Evolutionary conservation across 2,113 vertebrate genomes (phyloP).

Genomic region (Furnarius figulus): DNA sequence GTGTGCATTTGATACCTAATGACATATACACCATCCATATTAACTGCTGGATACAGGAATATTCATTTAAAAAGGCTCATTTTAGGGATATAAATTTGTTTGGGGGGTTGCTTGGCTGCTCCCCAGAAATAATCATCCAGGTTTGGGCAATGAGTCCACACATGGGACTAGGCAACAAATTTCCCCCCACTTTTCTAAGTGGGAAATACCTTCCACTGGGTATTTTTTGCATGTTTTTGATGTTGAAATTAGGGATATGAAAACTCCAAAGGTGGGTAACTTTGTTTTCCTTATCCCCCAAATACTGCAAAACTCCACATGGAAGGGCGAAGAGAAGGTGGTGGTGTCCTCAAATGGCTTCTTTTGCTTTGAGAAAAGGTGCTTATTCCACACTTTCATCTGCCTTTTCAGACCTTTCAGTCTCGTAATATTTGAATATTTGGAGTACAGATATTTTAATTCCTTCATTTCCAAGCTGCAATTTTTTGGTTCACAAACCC

Average conservation of each 20-base stretch:
- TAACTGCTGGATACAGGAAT: rapidly evolving
- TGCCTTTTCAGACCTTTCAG: neutral
- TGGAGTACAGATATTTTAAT: neutral
- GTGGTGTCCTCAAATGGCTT: neutral
- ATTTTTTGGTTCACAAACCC: neutral
- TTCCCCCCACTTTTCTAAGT: neutral
- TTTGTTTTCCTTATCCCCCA: neutral
- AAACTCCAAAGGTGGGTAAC: neutral
- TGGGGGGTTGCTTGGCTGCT: too few relatives aligned
- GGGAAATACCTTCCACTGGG: neutral
- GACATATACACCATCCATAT: rapidly evolving
- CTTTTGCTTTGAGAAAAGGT: neutral
- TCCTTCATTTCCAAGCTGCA: neutral
- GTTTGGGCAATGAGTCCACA: neutral
- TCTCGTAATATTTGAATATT: neutral
- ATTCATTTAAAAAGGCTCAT: neutral
- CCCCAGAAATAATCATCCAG: neutral
- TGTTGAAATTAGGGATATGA: neutral
- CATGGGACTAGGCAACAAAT: neutral
- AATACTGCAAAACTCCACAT: neutral
- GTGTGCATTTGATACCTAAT: too few relatives aligned
- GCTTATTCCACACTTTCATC: neutral
- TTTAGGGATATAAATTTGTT: neutral
- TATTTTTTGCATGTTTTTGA: neutral
- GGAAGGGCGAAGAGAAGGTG: neutral